Conservation (phyloP, 2,113 vertebrate species). For the Elephas maximus region DNA sequence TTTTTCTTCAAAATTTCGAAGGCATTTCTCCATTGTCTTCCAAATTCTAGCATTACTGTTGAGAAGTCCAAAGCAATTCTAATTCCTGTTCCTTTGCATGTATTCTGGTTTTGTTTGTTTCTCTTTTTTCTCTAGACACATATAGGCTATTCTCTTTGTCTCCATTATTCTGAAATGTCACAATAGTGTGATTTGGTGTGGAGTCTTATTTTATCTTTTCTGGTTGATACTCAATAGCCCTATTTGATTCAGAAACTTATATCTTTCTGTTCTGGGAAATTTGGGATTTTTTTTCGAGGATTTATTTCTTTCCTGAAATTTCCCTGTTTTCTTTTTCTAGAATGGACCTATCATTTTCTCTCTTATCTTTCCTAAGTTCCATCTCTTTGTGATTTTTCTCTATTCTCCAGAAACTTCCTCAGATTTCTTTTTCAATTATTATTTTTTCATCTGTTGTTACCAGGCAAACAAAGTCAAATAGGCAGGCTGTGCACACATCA, state of each 20-base stretch:
- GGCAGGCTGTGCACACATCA: background rate
- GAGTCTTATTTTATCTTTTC: background rate
- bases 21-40: background rate
- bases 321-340: background rate
- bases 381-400: background rate
- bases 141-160: no score
- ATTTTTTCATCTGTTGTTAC: background rate
- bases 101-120: background rate
- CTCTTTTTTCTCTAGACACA: background rate
- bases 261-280: background rate
- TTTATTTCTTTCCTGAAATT: background rate
- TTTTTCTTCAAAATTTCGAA: slow-evolving; percentile 16
- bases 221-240: no score
- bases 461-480: background rate
- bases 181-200: background rate
- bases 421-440: background rate
- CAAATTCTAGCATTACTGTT: background rate
- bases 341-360: background rate
- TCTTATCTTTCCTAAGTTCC: background rate
- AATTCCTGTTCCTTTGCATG: background rate
- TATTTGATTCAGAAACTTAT: background rate
- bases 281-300: background rate
- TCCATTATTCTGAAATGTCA: background rate
- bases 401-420: background rate
- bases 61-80: background rate